Conservation (phyloP, 2,888 invertebrate species). For the Argyra leucocephala region DNA sequence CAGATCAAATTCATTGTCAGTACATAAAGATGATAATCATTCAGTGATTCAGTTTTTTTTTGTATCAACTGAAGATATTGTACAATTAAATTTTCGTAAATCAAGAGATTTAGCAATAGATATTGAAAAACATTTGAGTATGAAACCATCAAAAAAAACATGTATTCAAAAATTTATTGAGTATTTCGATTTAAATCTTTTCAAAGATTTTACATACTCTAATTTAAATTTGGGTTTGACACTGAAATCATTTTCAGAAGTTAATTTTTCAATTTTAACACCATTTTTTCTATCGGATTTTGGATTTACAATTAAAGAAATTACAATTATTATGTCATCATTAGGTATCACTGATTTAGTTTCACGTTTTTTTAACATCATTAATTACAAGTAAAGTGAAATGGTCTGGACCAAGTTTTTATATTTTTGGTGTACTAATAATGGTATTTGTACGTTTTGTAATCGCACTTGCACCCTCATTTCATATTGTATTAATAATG, state of each 20-base stretch:
- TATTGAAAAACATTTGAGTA: neutral
- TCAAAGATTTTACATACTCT: constrained; percentile 59
- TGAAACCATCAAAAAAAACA: constrained; percentile 20
- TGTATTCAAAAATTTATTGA: constrained; percentile 47
- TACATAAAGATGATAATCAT: too few species aligned
- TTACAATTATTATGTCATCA: constrained; percentile 60
- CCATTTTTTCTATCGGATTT: constrained; percentile 64
- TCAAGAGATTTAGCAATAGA: constrained; percentile 27
- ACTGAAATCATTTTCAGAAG: constrained; percentile 59
- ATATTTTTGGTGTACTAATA: constrained; percentile 55
- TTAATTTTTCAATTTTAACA: constrained; percentile 63
- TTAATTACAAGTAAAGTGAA: constrained; percentile 59
- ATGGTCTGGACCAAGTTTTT: constrained; percentile 62
- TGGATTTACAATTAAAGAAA: constrained; percentile 48
- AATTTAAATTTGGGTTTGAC: constrained; percentile 63
- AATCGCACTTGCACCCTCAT: constrained; percentile 53
- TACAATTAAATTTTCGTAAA: constrained; percentile 8
- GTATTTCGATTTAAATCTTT: constrained; percentile 61
- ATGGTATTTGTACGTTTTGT: constrained; percentile 54
- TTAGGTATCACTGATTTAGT: constrained; percentile 56
- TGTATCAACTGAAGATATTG: neutral
- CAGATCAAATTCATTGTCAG: neutral
- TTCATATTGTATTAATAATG: constrained; percentile 48
- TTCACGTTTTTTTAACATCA: constrained; percentile 57
- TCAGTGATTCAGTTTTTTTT: neutral